A percentile compares a stretch with the other conserved stretches of the same genome.
Conservation (phyloP, 2,888 invertebrate genomes). For the Tenthredo scrophulariae region DNA sequence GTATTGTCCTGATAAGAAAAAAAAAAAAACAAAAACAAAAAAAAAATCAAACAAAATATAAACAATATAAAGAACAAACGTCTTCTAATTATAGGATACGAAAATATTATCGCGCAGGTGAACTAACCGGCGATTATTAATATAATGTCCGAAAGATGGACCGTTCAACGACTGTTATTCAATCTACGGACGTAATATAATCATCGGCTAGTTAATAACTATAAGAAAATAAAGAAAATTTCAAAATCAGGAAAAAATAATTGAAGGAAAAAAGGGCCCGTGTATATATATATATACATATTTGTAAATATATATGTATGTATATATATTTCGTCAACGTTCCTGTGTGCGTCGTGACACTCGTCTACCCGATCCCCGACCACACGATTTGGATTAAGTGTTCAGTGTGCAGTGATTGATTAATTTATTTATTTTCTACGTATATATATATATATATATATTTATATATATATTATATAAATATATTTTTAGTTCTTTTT, state of each 20-base stretch:
- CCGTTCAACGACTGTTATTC: constrained; percentile 32
- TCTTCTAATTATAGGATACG: neutral
- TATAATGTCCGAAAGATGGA: constrained; percentile 37
- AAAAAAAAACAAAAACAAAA: neutral
- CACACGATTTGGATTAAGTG: constrained; percentile 49
- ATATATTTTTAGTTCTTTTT: neutral
- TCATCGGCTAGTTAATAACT: neutral
- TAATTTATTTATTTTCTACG: constrained; percentile 29
- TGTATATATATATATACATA: neutral
- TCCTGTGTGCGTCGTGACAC: constrained; percentile 41
- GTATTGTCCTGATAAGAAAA: neutral
- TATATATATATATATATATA: constrained; percentile 2
- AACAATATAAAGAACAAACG: neutral
- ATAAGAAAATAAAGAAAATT: neutral
- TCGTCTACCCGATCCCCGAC: constrained; percentile 9
- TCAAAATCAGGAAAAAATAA: neutral
- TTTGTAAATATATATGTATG: neutral
- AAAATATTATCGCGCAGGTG: constrained; percentile 4
- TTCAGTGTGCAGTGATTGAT: constrained; percentile 45
- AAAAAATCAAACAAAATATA: neutral
- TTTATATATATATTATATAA: neutral
- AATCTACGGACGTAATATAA: constrained; percentile 34
- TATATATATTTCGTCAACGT: constrained; percentile 16
- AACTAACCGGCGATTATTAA: constrained; percentile 22
- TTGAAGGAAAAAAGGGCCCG: neutral